Conservation (phyloP, 2,888 invertebrate genomes). For the Oegoconia quadripuncta region DNA sequence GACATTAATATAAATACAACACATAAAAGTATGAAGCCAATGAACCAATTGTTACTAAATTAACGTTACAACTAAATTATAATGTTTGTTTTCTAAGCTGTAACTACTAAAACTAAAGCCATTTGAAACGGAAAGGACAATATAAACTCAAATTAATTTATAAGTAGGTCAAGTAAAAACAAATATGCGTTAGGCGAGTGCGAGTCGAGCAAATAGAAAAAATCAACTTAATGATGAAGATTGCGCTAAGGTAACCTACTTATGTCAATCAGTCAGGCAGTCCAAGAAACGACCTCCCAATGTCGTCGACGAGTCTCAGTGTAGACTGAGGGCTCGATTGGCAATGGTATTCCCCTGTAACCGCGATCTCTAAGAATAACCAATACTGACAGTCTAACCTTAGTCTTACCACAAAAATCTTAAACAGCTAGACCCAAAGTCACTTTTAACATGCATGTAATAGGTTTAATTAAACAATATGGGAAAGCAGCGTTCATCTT, state of each 20-base stretch:
- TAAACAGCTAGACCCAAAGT: no score
- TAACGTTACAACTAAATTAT: neutral
- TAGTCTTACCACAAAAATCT: slow-evolving; percentile 5
- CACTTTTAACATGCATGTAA: no score
- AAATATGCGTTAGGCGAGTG: slow-evolving; percentile 25
- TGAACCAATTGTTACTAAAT: slow-evolving; percentile 17
- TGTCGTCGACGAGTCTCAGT: slow-evolving; percentile 41
- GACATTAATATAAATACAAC: slow-evolving; percentile 33
- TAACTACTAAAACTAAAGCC: neutral
- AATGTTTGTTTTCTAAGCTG: neutral
- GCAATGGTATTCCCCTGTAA: slow-evolving; percentile 25
- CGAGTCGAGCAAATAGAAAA: slow-evolving; percentile 29
- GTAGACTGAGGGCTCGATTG: slow-evolving; percentile 32
- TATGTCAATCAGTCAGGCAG: slow-evolving; percentile 40
- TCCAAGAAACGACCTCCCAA: slow-evolving; percentile 41
- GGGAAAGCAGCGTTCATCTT: no score
- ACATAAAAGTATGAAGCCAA: slow-evolving; percentile 27
- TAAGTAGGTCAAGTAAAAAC: slow-evolving; percentile 48
- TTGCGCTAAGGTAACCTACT: slow-evolving; percentile 37
- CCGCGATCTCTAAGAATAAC: slow-evolving; percentile 23
- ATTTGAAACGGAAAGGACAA: slow-evolving; percentile 6
- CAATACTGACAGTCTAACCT: neutral
- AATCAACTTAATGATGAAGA: slow-evolving; percentile 16
- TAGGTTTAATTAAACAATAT: no score
- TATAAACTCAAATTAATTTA: slow-evolving; percentile 34